phyloP scores from a whole-genome alignment of 2,113 vertebrate genomes.

The Microtus richardsoni region DNA sequence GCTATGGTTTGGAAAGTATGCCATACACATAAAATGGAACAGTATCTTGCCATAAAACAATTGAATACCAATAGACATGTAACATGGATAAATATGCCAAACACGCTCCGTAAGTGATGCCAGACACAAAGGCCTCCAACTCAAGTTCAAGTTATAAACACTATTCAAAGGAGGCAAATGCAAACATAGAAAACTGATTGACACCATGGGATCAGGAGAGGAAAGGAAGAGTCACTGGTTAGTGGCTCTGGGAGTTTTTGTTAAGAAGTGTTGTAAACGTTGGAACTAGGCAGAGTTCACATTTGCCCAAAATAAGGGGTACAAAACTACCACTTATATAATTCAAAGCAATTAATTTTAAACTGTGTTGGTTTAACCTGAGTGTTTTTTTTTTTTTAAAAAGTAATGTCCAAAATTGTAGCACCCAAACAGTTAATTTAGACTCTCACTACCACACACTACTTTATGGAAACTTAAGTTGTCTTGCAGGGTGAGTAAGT shows the following conservation, averaged over 20 bases:
- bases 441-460: neutral
- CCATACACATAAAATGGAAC: neutral
- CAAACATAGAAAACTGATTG: neutral
- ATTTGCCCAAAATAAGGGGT: neutral
- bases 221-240: fast-evolving
- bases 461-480: neutral
- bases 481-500: neutral
- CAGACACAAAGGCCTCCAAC: neutral
- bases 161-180: neutral
- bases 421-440: neutral
- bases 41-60: neutral
- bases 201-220: neutral
- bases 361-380: neutral
- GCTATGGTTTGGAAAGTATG: neutral
- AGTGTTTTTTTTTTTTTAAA: neutral
- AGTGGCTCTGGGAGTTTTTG: neutral
- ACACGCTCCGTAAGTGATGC: neutral
- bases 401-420: neutral
- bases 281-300: neutral
- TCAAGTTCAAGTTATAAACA: neutral
- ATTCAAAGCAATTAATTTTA: neutral
- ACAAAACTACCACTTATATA: neutral
- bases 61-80: neutral
- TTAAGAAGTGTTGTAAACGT: neutral
- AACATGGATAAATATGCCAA: neutral